Base-by-base conservation (phyloP, 2,113 vertebrate genomes). In the Mesocricetus auratus region DNA sequence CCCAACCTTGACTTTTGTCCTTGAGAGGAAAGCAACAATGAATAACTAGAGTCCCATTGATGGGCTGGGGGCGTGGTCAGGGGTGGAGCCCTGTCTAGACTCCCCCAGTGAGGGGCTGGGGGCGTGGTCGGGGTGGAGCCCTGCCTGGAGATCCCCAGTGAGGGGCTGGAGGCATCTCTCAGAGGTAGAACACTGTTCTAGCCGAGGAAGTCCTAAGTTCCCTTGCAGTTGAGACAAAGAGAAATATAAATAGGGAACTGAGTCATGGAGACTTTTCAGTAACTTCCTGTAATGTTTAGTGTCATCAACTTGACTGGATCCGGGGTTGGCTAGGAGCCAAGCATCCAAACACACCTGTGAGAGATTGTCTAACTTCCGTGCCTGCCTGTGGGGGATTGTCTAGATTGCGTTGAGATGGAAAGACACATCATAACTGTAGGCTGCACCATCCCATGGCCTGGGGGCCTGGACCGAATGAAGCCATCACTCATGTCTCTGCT, bases 241-340 rank as follows among this genome's bases (percentile, higher is more conserved):
- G 26, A 66, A 19, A 86, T 22, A 85, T 62, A 66, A 58, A 66
- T 47, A 86, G 83, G 42, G 39, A 86, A 86, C 83, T 66, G 83
- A 64, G 62, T 86, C 62, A 66, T 66, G 17, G 42, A 64, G 39
- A 86, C n/a, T 64, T 86, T 66, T 47, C 62, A 64, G 42, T 66
- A 86, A 86, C 62, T 86, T 86, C 83, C 83, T 86, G 83, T 66
- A 47, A 86, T 86, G 83, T 66, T 86, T 66, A 66, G 31, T 62
- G 58, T 66, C 29, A 66, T 66, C 83, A 33, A 22, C 42, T 86
- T 86, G 83, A 66, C 83, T 47, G 62, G 42, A 45, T 86, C 45
- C 3, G 9, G 62, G 42, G 62, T 86, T 47, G 47, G 29, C 15
- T 47, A 66, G 17, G 83, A 86, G 42, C 21, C 83, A 86, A 19